Evolutionary conservation across 1,140 invertebrate species (phyloP), one percentile per base, ranked within the genome.

Genomic region (Drosophila funebris): DNA sequence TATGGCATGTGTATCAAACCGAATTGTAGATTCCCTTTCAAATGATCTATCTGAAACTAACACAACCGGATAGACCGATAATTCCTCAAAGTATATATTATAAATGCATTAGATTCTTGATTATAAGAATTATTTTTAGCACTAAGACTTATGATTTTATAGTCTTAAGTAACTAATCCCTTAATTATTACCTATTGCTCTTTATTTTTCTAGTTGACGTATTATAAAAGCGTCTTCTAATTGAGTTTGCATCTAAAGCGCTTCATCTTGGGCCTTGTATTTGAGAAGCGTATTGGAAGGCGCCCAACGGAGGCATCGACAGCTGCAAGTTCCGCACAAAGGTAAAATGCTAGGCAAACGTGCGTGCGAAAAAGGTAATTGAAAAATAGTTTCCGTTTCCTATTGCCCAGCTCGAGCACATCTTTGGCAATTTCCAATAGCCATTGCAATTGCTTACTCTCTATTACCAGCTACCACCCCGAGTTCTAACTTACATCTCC

Each of bases 341-440:
- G 66, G 66, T 33, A 76, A 73, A 85, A 81, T 87, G 78, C 78
- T 87, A 87, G 76, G 83, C 83, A 88, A 83, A 88, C 83, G 83
- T 87, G 83, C 83, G 83, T 87, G 83, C 78, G 64, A 87, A 79
- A 82, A 83, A 83, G 83, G 83, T 87, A 87, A 87, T 87, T 87
- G 83, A 87, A 87, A 87, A 87, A 87, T 88, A 87, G 83, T 87
- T 87, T 78, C 75, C 83, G 62, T 88, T 88, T 78, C 75, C 75
- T 62, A 44, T 73, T 67, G 48, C 50, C 41, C n/a, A 20, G 20
- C 16, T n/a, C 14, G 44, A 52, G 48, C 31, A 36, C 44, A 61
- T 24, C 50, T 57, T 66, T 31, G 24, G 27, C 27, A 41, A 57
- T 62, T 74, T 31, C 74, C 58, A 85, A 88, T 88, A 68, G 74